phyloP scores from a whole-genome alignment of 1,140 invertebrate species.

The Helicoverpa armigera region DNA sequence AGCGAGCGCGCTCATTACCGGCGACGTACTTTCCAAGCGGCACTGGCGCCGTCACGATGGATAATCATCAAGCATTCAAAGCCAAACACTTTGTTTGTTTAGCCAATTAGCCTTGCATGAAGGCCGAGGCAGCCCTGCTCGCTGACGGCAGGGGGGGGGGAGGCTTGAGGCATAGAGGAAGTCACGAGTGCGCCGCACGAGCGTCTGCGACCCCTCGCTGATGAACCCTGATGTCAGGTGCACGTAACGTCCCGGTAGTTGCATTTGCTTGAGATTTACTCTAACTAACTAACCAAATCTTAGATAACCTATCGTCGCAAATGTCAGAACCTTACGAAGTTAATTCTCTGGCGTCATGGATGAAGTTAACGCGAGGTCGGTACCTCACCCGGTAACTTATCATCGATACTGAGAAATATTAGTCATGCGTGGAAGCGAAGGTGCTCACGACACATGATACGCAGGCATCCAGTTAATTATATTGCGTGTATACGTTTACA shows the following conservation, averaged over 20 bases:
- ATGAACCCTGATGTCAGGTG: background rate
- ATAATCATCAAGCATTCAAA: slow-evolving; percentile 16
- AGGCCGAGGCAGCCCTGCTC: background rate
- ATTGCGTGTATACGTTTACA: background rate
- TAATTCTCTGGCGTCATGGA: too few species aligned
- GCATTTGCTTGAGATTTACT: too few species aligned
- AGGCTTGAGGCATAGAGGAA: background rate
- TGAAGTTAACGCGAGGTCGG: too few species aligned
- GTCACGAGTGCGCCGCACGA: slow-evolving; percentile 1
- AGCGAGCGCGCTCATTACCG: too few species aligned
- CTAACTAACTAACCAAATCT: too few species aligned
- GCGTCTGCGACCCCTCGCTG: background rate
- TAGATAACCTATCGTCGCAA: too few species aligned
- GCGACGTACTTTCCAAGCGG: background rate
- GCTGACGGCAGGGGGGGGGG: background rate
- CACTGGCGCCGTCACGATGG: background rate
- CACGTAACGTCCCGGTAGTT: background rate
- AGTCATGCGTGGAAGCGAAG: background rate
- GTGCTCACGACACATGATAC: too few species aligned
- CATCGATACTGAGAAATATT: background rate
- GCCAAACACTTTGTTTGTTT: slow-evolving; percentile 14
- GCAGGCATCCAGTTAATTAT: too few species aligned
- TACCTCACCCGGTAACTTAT: background rate
- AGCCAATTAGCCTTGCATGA: slow-evolving; percentile 16
- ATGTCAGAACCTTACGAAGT: too few species aligned